Evolutionary conservation across 2,113 vertebrate species (phyloP).

Genomic region (Chascanopsetta lugubris): DNA sequence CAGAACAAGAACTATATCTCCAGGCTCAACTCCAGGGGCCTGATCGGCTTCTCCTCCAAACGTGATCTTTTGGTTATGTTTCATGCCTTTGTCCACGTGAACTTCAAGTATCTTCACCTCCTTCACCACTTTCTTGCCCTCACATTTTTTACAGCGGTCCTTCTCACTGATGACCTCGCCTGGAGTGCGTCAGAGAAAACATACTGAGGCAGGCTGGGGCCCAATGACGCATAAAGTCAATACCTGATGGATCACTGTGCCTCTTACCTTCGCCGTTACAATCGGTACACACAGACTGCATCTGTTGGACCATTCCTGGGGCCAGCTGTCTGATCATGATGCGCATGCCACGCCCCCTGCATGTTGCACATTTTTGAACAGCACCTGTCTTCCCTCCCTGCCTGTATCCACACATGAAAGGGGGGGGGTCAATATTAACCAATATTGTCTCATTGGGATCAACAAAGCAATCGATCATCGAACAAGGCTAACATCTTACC

Average conservation of each 20-base stretch:
- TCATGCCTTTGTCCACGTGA: slow-evolving; percentile 99
- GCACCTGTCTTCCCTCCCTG: slow-evolving; percentile 97
- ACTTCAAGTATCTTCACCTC: slow-evolving; percentile 99
- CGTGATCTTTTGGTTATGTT: slow-evolving; percentile 96
- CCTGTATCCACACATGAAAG: slow-evolving; percentile 78
- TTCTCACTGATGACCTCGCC: slow-evolving; percentile 99
- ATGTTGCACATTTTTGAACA: slow-evolving; percentile 93
- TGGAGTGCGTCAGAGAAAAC: slow-evolving; percentile 47
- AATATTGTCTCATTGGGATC: too few species aligned
- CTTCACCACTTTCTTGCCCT: slow-evolving; percentile 98
- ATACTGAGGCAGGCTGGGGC: not conserved
- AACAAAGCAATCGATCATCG: not conserved
- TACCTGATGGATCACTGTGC: not conserved
- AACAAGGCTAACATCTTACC: slow-evolving; percentile 81
- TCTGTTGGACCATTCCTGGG: slow-evolving; percentile 98
- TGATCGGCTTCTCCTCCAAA: slow-evolving; percentile 98
- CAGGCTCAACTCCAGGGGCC: slow-evolving; percentile 94
- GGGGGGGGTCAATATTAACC: too few species aligned
- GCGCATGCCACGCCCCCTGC: slow-evolving; percentile 92
- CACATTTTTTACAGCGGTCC: slow-evolving; percentile 99
- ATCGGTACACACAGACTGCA: slow-evolving; percentile 98
- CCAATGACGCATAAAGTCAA: not conserved
- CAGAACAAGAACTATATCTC: slow-evolving; percentile 95
- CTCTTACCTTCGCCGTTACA: slow-evolving; percentile 94
- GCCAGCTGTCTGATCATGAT: slow-evolving; percentile 99